Conservation (phyloP, 2,113 vertebrate genomes). For the Fregetta grallaria region DNA sequence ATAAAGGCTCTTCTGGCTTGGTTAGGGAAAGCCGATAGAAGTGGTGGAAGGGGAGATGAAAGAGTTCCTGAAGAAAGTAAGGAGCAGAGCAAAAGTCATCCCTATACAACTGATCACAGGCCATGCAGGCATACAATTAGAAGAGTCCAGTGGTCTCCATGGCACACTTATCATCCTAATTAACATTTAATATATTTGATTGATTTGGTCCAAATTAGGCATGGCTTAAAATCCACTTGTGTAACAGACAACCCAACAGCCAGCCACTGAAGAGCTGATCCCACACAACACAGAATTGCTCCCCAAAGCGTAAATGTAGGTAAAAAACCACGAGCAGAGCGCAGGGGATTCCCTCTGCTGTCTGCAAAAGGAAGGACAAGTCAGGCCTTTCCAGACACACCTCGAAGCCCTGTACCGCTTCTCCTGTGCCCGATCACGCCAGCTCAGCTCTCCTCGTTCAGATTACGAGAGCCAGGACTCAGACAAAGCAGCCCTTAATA, state of each 20-base stretch:
- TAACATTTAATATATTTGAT: neutral
- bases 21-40: neutral
- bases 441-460: neutral
- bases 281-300: neutral
- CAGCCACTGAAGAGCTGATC: neutral
- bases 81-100: neutral
- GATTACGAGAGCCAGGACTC: neutral
- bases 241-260: neutral
- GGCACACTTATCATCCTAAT: neutral
- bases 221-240: neutral
- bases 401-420: neutral
- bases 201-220: neutral
- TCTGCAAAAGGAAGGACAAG: neutral
- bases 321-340: accelerated
- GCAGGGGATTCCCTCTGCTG: neutral
- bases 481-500: neutral
- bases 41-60: neutral
- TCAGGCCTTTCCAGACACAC: neutral
- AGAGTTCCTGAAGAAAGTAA: neutral
- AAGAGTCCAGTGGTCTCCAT: neutral
- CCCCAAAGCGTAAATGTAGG: accelerated
- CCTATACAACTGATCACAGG: neutral
- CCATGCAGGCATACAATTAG: too few relatives aligned
- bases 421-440: neutral
- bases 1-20: neutral